Evolutionary conservation across 2,113 vertebrate genomes (phyloP), one percentile per base, ranked within the genome.

Genomic region (Pica pica): DNA sequence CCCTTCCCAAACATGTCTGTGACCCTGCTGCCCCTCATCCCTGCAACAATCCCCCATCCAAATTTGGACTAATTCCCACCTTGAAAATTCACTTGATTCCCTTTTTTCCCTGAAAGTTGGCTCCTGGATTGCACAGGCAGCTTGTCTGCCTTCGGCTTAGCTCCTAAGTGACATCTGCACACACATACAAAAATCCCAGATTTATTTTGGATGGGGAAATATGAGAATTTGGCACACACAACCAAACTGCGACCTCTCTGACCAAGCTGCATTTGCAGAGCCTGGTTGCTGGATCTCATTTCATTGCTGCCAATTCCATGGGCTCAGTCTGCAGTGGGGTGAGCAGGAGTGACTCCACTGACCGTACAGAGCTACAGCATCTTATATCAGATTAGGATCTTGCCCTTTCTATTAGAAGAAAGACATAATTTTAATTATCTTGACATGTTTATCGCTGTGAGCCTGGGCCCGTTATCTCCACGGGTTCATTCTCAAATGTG

Each of bases 361-460:
- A 83, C 73, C 1, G 0, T 22, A 18, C 4, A 0, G 77, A 94
- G 60, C 73, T 83, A n/a, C 65, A 74, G 11, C 41, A 39, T 60
- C 61, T 86, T 47, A 39, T 18, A 82, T 77, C 68, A 89, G 68
- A 83, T 52, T 79, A 92, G 60, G 28, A 95, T 82, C 94, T 95
- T 83, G 88, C 83, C 88, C 76, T 84, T 82, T 92, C 76, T 69
- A 21, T 92, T 93, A 75, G 90, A 90, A 90, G 85, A 96, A 94
- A 73, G 60, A 16, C 85, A 90, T 95, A 74, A 93, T 76, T 96
- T 92, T 79, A 52, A 76, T 89, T 96, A 94, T 96, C 93, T 93
- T 89, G 93, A 95, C 94, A 65, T 61, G 86, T 92, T 97, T 93
- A 97, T 96, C 90, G 39, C 65, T 65, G 73, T 83, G 56, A 94